Evolutionary conservation across 35 echinoderm and acorn worm genomes (phyloP), one percentile per base, ranked within the genome.

Genomic region (Heliocidaris erythrogramma): DNA sequence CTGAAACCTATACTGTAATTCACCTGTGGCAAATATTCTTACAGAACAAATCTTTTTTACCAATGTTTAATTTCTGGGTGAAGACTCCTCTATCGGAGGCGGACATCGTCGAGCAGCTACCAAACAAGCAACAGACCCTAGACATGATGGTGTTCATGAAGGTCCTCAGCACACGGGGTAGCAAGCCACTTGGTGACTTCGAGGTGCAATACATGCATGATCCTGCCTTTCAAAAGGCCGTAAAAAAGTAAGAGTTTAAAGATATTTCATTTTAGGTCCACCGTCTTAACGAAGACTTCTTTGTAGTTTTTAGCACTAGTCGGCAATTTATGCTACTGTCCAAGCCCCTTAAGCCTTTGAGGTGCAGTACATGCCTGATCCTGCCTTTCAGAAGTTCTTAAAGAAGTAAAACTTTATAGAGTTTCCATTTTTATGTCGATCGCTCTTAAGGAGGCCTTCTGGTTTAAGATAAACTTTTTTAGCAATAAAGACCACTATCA

Each of bases 31-130:
- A 42, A 42, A 42, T 42, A 42, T 42, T 42, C 35, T 42, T 42
- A 42, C 35, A 42, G 3, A 3, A 42, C 35, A 42, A 42, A n/a
- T n/a, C n/a, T 42, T 42, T 42, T 42, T 42, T 1, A 42, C 35
- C 35, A 42, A 42, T 42, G 35, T 42, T 42, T 42, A 42, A 42
- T 93, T 42, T 42, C 35, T 42, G 35, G 35, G 2, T n/a, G 49
- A 49, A 94, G 93, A 94, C 93, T 94, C 86, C 94, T 49, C 30
- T 92, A 10, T 59, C 94, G 21, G 94, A 95, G 88, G 50, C 91
- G 13, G 94, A 91, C 49, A 35, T 95, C 47, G 30, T 95, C 29
- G 8, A 91, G 17, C 87, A 89, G 35, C 48, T 95, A 32, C 94
- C 94, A 21, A 92, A 95, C 53, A 95, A 95, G 31, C 14, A 91